A percentile compares a stretch with the other conserved stretches of the same genome.
Conservation (phyloP, 2,888 invertebrate species). For the Drosophila neutralis region DNA sequence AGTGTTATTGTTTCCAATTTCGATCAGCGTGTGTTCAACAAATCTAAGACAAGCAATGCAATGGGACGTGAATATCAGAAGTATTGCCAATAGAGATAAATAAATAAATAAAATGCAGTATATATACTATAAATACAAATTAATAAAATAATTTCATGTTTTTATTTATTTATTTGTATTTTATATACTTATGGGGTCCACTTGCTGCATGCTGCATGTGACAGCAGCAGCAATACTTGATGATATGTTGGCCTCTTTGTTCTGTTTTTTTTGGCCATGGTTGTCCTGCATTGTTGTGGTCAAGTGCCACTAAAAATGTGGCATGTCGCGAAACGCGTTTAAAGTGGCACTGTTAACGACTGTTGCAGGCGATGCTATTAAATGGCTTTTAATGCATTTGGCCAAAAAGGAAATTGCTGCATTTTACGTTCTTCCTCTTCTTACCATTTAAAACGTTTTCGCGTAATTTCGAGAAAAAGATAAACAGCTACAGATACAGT, state of each 20-base stretch:
- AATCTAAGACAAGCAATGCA: neutral
- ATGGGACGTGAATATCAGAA: neutral
- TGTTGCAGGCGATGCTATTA: neutral
- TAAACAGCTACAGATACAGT: neutral
- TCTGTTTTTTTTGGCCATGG: neutral
- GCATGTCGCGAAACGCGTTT: neutral
- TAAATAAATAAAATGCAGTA: no score
- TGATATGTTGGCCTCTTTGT: neutral
- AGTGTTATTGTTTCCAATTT: neutral
- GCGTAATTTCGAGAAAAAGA: neutral
- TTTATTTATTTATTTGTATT: neutral
- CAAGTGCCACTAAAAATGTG: slow-evolving; percentile 1
- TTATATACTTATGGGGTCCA: neutral
- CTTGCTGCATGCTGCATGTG: neutral
- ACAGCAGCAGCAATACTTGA: neutral
- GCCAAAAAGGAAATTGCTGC: neutral
- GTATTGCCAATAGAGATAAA: neutral
- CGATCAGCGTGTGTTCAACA: neutral
- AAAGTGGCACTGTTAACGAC: slow-evolving; percentile 1
- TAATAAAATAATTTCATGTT: neutral
- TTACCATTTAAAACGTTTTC: neutral
- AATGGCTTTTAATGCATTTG: neutral
- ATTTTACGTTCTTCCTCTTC: neutral
- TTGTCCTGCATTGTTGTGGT: neutral
- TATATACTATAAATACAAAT: neutral